Conservation (phyloP, 2,797 vertebrate species). For the Lutjanus argentimaculatus region DNA sequence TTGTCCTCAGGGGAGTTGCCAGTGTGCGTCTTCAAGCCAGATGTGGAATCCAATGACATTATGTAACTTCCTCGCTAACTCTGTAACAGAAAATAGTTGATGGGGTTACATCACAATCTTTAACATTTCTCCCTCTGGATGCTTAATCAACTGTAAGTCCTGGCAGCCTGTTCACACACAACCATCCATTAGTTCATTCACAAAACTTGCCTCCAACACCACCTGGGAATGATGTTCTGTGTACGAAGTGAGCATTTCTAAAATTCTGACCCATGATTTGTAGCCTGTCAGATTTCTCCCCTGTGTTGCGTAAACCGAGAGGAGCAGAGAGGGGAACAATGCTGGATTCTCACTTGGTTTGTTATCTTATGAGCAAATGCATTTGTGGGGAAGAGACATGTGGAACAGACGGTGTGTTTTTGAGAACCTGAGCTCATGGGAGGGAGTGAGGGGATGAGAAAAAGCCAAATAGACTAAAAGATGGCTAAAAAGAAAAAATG, state of each 20-base stretch:
- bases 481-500: no score
- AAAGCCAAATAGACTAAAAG: no score
- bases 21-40: conserved; percentile 71
- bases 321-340: conserved; percentile 44
- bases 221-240: conserved; percentile 47
- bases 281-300: conserved; percentile 23
- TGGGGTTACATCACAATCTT: conserved; percentile 58
- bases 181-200: conserved; percentile 68
- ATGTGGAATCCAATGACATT: conserved; percentile 81
- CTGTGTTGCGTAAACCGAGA: conserved; percentile 62
- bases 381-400: conserved; percentile 43
- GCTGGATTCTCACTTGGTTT: conserved; percentile 55
- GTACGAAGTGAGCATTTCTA: conserved; percentile 23
- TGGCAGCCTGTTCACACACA: conserved; percentile 31
- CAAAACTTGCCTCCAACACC: conserved; percentile 55
- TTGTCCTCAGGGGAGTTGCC: conserved; percentile 61
- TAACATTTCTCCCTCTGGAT: conserved; percentile 40
- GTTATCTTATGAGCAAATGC: conserved; percentile 61
- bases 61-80: conserved; percentile 78
- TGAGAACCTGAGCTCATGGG: conserved; percentile 32
- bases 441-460: neutral
- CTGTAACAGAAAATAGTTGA: conserved; percentile 52
- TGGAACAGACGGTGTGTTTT: conserved; percentile 49
- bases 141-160: conserved; percentile 55
- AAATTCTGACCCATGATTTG: conserved; percentile 46